phyloP scores from a whole-genome alignment of 2,888 invertebrate species.

The Athrips mouffetella region DNA sequence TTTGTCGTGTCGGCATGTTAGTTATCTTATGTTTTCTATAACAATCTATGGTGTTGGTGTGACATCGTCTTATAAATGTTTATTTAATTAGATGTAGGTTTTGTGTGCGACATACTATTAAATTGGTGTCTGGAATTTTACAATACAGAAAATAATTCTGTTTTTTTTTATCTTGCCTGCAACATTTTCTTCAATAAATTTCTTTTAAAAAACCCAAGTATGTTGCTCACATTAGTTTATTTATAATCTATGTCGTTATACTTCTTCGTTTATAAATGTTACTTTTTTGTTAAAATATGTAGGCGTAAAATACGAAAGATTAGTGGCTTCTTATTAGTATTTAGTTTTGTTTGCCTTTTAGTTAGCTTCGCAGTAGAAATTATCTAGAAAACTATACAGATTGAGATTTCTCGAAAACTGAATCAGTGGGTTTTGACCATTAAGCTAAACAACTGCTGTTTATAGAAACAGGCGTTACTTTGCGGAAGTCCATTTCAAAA shows the following conservation, averaged over 20 bases:
- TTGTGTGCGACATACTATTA: not conserved
- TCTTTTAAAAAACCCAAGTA: not conserved
- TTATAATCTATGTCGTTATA: too few species aligned
- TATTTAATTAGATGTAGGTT: conserved; percentile 2
- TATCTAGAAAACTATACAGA: too few species aligned
- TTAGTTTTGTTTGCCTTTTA: conserved; percentile 26
- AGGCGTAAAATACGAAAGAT: conserved; percentile 60
- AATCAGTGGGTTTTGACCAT: too few species aligned
- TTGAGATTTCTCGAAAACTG: too few species aligned
- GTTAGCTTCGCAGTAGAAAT: conserved; percentile 45
- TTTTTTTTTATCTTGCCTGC: not conserved
- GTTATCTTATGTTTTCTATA: conserved; percentile 32
- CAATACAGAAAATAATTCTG: not conserved
- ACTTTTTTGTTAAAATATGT: conserved; percentile 27
- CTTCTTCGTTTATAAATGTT: conserved; percentile 7
- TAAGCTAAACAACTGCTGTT: too few species aligned
- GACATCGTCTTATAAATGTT: conserved; percentile 50
- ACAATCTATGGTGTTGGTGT: conserved; percentile 67
- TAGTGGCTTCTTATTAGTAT: conserved; percentile 7
- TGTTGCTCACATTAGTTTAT: not conserved
- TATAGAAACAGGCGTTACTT: too few species aligned
- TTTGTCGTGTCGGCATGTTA: conserved; percentile 42
- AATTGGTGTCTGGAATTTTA: not conserved
- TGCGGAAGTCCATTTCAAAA: too few species aligned
- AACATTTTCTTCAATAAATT: too few species aligned